Evolutionary conservation across 2,797 vertebrate species (phyloP), one percentile per base, ranked within the genome.

Genomic region (Ciconia nigra): DNA sequence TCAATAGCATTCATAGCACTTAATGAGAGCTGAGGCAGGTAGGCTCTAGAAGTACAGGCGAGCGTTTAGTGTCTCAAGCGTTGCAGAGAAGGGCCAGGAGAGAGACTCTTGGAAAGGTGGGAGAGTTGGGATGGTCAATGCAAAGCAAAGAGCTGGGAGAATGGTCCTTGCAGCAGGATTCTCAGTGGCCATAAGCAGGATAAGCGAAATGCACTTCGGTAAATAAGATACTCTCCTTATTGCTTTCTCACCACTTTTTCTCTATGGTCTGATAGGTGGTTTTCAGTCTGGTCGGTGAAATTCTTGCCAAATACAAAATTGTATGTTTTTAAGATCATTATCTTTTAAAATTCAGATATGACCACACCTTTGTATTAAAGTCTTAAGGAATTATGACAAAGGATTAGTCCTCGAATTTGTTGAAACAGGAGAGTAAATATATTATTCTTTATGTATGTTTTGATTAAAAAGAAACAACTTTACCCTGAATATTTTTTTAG

Each of bases 401-500:
- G 66, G 19, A 70, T 70, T 93, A 82, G 20, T 66, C 83, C 9
- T 93, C 54, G 2, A 28, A 18, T 93, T 78, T 19, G 28, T 65
- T 83, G 89, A 87, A 88, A 54, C 41, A 62, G 39, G 76, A 46
- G 12, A 87, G 25, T 66, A 74, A 80, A 46, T 66, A 76, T 62
- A 89, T 94, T 76, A 70, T 52, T 61, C 69, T 90, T 51, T 86
- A 86, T 70, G 13, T 86, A 54, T 69, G 65, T 70, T 95, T 97
- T 71, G 41, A 54, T 90, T 96, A 77, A 94, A 94, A 92, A 86
- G 26, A 82, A 84, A 65, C 47, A 79, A 54, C 62, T 90, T 96
- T 83, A 92, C 44, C 49, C 72, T 83, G 74, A 89, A 63, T 35
- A 65, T 83, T 91, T 85, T 90, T 90, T 51, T 46, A 21, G 19